phyloP scores from a whole-genome alignment of 2,888 invertebrate species.

The Lasioglossum oenotherae region DNA sequence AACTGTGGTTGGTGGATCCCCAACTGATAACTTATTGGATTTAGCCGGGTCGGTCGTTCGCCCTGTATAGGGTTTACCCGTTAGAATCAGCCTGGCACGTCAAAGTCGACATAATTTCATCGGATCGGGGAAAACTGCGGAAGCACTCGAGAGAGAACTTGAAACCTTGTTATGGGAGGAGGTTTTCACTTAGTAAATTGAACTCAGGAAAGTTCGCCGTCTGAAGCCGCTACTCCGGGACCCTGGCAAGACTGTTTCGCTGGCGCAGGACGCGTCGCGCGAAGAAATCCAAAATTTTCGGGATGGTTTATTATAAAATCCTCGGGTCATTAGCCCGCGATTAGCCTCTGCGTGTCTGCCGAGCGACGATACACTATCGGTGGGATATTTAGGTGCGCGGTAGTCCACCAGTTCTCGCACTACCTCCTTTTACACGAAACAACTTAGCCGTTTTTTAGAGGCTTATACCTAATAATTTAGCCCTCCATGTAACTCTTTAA shows the following conservation, averaged over 20 bases:
- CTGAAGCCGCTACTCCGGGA: slow-evolving; percentile 55
- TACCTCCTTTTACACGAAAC: too few relatives aligned
- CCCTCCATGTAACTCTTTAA: too few relatives aligned
- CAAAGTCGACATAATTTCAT: slow-evolving; percentile 73
- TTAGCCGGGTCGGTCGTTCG: slow-evolving; percentile 15
- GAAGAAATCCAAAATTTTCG: not conserved
- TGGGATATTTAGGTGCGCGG: too few relatives aligned
- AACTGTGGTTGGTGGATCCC: slow-evolving; percentile 17
- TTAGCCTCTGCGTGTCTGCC: too few relatives aligned
- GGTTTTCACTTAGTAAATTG: slow-evolving; percentile 81
- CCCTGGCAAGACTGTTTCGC: slow-evolving; percentile 47
- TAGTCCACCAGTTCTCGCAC: too few relatives aligned
- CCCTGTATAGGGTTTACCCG: slow-evolving; percentile 50
- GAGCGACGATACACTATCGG: too few relatives aligned
- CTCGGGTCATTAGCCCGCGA: too few relatives aligned
- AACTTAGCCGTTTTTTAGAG: too few relatives aligned
- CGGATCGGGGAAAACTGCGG: slow-evolving; percentile 68
- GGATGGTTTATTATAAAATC: not conserved
- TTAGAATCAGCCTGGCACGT: slow-evolving; percentile 56
- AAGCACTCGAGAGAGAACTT: slow-evolving; percentile 49
- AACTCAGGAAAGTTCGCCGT: slow-evolving; percentile 67
- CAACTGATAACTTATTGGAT: slow-evolving; percentile 36
- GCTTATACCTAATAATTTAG: too few relatives aligned
- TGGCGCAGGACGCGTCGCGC: not conserved
- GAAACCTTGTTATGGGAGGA: slow-evolving; percentile 62